These are phyloP conservation scores for Manis crassicaudata DNA, from an alignment of 2,797 vertebrate genomes.

Conservation along the genomic window DNA sequence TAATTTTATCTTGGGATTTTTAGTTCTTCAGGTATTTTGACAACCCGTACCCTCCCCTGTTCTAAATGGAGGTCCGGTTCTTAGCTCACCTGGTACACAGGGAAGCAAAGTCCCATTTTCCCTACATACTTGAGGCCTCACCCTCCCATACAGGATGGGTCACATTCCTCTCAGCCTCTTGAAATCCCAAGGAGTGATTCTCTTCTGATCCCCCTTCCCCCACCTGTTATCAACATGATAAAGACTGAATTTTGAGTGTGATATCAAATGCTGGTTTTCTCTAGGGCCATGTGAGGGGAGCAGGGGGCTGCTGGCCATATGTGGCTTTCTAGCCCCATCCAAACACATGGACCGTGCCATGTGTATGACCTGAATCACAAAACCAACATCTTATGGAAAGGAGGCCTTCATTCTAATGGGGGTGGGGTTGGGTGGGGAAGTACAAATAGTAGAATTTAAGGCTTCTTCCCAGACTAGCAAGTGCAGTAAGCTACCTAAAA, in stretches of 20 bases:
- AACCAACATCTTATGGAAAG: not conserved
- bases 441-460: not conserved
- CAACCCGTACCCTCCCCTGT: too few relatives aligned
- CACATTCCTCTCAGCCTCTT: slow-evolving; percentile 56
- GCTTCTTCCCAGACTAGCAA: not conserved
- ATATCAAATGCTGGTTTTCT: not conserved
- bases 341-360: not conserved
- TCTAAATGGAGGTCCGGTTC: not conserved
- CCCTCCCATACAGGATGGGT: slow-evolving; percentile 39
- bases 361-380: not conserved
- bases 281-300: too few relatives aligned
- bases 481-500: not conserved
- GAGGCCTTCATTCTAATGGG: not conserved
- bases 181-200: not conserved
- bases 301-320: not conserved
- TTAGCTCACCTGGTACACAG: not conserved
- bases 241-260: not conserved
- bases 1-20: not conserved
- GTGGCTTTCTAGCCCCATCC: not conserved
- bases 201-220: not conserved
- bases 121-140: not conserved
- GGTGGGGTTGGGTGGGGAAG: not conserved
- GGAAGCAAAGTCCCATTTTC: not conserved
- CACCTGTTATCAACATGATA: not conserved
- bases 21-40: not conserved